Base-by-base conservation (phyloP, 2,797 vertebrate species). In the Octomys mimax region DNA sequence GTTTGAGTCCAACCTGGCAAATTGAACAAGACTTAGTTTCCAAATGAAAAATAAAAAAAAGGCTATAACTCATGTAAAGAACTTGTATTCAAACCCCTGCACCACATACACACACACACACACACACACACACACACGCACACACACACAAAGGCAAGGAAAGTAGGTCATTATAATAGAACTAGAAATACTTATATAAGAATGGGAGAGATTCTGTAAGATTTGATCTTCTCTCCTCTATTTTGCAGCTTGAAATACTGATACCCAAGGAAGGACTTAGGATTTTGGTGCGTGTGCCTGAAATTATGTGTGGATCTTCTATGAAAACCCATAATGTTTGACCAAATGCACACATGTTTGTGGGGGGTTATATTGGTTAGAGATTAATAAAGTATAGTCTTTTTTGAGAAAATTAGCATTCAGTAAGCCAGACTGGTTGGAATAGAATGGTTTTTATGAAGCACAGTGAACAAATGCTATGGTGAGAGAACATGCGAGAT, bases 171-270 rank as follows among this genome's bases (percentile, higher is more conserved):
- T 93, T 85, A n/a, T 33, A 95, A 49, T 11, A 81, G 6, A 92
- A 31, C 31, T 68, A 84, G 68, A 89, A 91, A 92, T 94, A 79
- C 2, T 4, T 78, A 71, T 87, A 36, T 83, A 78, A 85, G 81
- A 89, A 66, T 5, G 46, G 81, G n/a, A 93, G 26, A 10, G 5
- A 75, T 62, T 96, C 86, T 87, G 26, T 80, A 36, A 79, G 39
- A 0, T n/a, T 92, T 13, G 2, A 59, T 94, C 18, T 66, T 91
- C 18, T 93, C n/a, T 81, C 31, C 42, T 18, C 13, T 80, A 22
- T 84, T 92, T 52, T 59, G 13, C 1, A 92, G 39, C 5, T 87
- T 36, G 88, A 59, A n/a, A 61, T 62, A 42, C 13, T 75, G 36
- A 77, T 66, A 54, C 18, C 36, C 73, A 61, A 92, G 28, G 8